Base-by-base conservation (phyloP, 2,888 invertebrate genomes). In the Polylopha cassiicola region DNA sequence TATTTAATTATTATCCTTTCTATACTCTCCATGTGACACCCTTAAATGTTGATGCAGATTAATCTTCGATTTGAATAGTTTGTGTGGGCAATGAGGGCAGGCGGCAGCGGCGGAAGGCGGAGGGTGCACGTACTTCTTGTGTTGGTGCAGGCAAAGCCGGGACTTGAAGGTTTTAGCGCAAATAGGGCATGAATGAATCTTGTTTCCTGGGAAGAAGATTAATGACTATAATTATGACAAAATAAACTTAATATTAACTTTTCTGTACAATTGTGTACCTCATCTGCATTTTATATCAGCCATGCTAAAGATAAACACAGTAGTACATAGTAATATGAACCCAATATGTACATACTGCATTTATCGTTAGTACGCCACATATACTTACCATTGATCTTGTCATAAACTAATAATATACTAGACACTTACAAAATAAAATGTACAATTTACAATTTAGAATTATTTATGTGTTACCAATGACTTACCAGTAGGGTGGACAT, bases 401-500 rank as follows among this genome's bases (percentile, higher is more conserved):
- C 3, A 3, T 26, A 26, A 4, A 26, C 8, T 11, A 26, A 3
- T 10, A 4, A 11, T 6, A 6, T 11, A 9, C 9, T 7, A 4
- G 3, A 7, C 3, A 26, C 8, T 11, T 26, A 8, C 10, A 3
- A 8, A 8, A 22, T 3, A 22, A 22, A 8, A 6, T 8, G 3
- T n/a, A 3, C 3, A n/a, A n/a, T n/a, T n/a, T n/a, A n/a, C n/a
- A n/a, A n/a, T n/a, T n/a, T n/a, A n/a, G n/a, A n/a, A n/a, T n/a
- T n/a, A n/a, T n/a, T n/a, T n/a, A n/a, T n/a, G n/a, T n/a, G n/a
- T n/a, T n/a, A n/a, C n/a, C n/a, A n/a, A n/a, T n/a, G n/a, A 16
- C 58, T 46, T n/a, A 65, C 65, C 65, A 9, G 44, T 42, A 0
- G 68, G 68, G 46, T 68, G 68, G 0, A 68, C 68, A 37, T 69